Evolutionary conservation across 2,888 invertebrate genomes (phyloP).

Genomic region (Synergus itoensis): DNA sequence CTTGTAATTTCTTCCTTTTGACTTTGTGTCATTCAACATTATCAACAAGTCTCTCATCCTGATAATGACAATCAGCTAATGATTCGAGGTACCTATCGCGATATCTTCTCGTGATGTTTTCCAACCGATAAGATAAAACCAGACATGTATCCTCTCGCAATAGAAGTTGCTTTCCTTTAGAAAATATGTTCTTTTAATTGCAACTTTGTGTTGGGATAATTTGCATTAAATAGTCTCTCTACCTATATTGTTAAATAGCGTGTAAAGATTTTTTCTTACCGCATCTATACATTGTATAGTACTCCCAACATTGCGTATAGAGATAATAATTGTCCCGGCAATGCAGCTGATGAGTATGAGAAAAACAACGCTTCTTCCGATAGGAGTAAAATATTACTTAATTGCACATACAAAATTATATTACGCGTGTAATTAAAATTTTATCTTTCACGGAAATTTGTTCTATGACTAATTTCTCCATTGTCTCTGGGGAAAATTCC

Average conservation of each 20-base stretch:
- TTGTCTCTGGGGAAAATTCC: background rate
- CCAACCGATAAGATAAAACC: conserved; percentile 58
- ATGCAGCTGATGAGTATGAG: background rate
- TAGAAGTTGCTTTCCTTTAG: conserved; percentile 10
- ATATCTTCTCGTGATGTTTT: conserved; percentile 56
- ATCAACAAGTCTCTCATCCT: conserved; percentile 8
- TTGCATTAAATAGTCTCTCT: background rate
- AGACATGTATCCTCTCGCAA: background rate
- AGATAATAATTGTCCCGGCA: conserved; percentile 10
- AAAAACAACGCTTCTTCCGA: background rate
- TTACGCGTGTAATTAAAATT: background rate
- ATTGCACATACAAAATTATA: background rate
- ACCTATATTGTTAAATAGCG: conserved; percentile 7
- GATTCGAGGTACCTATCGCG: conserved; percentile 28
- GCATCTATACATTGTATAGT: background rate
- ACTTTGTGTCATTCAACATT: conserved; percentile 1
- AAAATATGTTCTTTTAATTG: conserved; percentile 4
- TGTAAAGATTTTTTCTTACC: conserved; percentile 3
- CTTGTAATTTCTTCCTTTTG: background rate
- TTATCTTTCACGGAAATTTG: conserved; percentile 8
- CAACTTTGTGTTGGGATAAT: conserved; percentile 16
- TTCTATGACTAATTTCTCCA: too few species aligned
- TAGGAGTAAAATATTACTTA: conserved; percentile 16
- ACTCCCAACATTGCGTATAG: conserved; percentile 20
- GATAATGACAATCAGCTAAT: conserved; percentile 34